Evolutionary conservation across 1,140 invertebrate species (phyloP).

Genomic region (Marisa cornuarietis): DNA sequence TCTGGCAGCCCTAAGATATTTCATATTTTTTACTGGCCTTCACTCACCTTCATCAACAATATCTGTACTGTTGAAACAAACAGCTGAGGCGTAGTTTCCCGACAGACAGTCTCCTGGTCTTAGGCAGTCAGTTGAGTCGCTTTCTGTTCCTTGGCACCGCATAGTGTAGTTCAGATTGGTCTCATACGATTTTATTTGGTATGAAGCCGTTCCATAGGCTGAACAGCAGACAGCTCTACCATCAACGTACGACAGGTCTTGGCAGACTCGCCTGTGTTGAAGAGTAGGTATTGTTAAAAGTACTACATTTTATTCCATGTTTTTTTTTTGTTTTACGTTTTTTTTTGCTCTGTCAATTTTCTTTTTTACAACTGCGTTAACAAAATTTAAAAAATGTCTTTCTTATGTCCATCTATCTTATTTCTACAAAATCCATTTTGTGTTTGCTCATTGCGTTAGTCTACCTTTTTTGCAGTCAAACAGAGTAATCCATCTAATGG

Average conservation of each 20-base stretch:
- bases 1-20: too few species aligned
- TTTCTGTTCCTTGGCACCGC: slow-evolving; percentile 39
- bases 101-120: slow-evolving; percentile 26
- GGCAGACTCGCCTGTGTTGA: slow-evolving; percentile 33
- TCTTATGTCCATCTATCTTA: too few species aligned
- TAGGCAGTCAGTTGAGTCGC: slow-evolving; percentile 34
- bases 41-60: slow-evolving; percentile 9
- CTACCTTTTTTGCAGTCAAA: too few species aligned
- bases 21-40: too few species aligned
- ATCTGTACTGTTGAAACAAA: slow-evolving; percentile 33
- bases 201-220: slow-evolving; percentile 33
- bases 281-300: too few species aligned
- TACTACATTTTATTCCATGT: too few species aligned
- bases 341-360: background rate
- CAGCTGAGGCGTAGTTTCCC: slow-evolving; percentile 44
- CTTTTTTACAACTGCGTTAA: background rate
- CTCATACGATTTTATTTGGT: background rate
- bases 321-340: too few species aligned
- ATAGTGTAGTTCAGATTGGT: slow-evolving; percentile 37
- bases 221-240: slow-evolving; percentile 46
- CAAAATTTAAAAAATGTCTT: too few species aligned
- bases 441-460: too few species aligned
- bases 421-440: too few species aligned
- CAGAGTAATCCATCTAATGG: too few species aligned
- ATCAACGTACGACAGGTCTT: slow-evolving; percentile 41